phyloP scores from a whole-genome alignment of 2,888 invertebrate species.

The Gonocerus acuteangulatus region DNA sequence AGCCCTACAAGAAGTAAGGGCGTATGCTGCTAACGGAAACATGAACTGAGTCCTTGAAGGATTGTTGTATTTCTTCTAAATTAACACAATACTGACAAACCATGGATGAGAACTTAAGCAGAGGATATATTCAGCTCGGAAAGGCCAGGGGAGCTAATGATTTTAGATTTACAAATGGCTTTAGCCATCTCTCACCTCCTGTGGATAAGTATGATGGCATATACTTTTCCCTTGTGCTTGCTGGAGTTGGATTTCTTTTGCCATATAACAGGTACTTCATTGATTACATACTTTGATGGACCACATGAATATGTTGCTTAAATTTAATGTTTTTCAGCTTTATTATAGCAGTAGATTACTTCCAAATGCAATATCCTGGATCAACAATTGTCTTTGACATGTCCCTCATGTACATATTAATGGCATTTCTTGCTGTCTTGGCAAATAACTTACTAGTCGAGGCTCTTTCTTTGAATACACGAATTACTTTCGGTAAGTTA shows the following conservation, averaged over 20 bases:
- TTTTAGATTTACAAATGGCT: conserved; percentile 47
- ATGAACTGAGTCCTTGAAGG: too few relatives aligned
- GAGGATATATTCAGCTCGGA: conserved; percentile 54
- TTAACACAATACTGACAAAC: background rate
- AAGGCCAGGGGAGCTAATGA: conserved; percentile 54
- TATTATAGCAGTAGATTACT: conserved; percentile 89
- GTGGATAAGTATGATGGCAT: conserved; percentile 63
- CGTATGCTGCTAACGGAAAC: too few relatives aligned
- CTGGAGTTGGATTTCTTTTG: conserved; percentile 81
- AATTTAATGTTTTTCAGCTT: conserved; percentile 63
- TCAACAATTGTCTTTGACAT: conserved; percentile 85
- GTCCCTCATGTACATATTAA: conserved; percentile 84
- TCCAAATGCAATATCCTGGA: conserved; percentile 73
- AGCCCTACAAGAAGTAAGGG: too few relatives aligned
- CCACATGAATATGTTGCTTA: background rate
- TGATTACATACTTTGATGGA: too few relatives aligned
- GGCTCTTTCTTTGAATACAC: conserved; percentile 67
- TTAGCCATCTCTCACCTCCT: conserved; percentile 57
- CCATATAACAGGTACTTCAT: conserved; percentile 93
- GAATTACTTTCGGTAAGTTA: conserved; percentile 75
- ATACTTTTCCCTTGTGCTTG: conserved; percentile 67
- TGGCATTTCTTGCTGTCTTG: conserved; percentile 78
- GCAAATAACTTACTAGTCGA: conserved; percentile 79
- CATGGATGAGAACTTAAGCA: conserved; percentile 56
- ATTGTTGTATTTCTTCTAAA: too few relatives aligned